Base-by-base conservation (phyloP, 1,140 invertebrate species). In the Ooceraea biroi region DNA sequence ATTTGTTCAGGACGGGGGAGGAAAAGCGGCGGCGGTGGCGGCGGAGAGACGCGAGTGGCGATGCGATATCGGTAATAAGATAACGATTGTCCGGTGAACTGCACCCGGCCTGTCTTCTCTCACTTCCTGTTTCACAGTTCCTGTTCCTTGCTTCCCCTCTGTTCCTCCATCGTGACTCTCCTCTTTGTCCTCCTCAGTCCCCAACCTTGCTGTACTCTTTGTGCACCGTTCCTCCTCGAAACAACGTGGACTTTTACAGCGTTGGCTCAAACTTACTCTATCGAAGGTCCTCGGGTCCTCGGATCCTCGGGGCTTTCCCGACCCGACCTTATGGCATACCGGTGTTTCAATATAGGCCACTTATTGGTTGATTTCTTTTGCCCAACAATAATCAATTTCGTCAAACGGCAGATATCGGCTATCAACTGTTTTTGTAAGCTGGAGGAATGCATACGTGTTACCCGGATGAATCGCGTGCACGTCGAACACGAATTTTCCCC, bases 51-150 rank as follows among this genome's bases (percentile, higher is more conserved):
- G 86, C 85, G 73, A 83, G 73, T 69, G 55, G 46, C 90, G 85
- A 84, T 83, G 69, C 87, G 90, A 91, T 92, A 92, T 92, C 91
- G 86, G 88, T 90, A 90, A 88, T 89, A 91, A 92, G 91, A 92
- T 92, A 93, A 92, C 88, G 87, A 89, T 68, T 88, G 88, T 88
- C 88, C 85, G 84, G 84, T 25, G 72, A 68, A 78, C 55, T 76
- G 86, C 48, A 71, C n/a, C 52, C 61, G 69, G 27, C 55, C 66
- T 74, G 2, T 7, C 71, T 85, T 86, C 84, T 86, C 85, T 52
- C 57, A 27, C 74, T 85, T 80, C 71, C n/a, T n/a, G n/a, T n/a
- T n/a, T n/a, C n/a, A n/a, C n/a, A 71, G 22, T 80, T 69, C 65
- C 52, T 76, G 82, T 57, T 57, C 52, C 82, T 74, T 77, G 63